Percentiles rank a stretch among this genome's conserved stretches.
These are phyloP conservation scores for Conchocele bisecta DNA, from an alignment of 2,888 invertebrate genomes.

Conservation along the genomic window DNA sequence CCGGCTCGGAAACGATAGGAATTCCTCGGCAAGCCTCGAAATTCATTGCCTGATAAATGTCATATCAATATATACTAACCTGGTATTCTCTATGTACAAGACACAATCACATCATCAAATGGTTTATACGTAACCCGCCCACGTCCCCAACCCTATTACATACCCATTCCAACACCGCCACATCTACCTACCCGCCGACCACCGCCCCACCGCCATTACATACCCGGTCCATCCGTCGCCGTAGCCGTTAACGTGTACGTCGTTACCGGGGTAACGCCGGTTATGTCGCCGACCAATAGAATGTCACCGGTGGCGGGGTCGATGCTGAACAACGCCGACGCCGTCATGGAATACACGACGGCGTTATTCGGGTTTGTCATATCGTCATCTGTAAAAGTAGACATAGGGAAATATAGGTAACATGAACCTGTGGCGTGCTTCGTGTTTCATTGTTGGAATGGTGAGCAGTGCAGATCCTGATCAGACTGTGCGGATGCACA, in stretches of 20 bases:
- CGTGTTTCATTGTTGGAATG: no score
- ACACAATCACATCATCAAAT: no score
- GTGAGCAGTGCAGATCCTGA: no score
- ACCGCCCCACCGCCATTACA: not conserved
- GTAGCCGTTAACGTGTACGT: conserved; percentile 35
- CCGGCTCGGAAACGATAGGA: no score
- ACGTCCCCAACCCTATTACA: conserved; percentile 5
- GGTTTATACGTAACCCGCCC: no score
- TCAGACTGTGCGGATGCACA: no score
- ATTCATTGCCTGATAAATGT: no score
- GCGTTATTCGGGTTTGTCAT: conserved; percentile 39
- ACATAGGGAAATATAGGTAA: no score
- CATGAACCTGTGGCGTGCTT: not conserved
- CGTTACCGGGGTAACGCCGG: conserved; percentile 35
- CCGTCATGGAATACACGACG: conserved; percentile 33
- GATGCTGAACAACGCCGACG: conserved; percentile 43
- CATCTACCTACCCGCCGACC: not conserved
- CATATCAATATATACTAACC: no score
- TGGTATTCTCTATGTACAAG: no score
- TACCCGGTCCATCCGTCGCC: conserved; percentile 44
- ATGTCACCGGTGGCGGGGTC: conserved; percentile 36
- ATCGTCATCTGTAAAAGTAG: conserved; percentile 44
- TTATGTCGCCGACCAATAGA: conserved; percentile 34
- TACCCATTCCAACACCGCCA: conserved; percentile 20
- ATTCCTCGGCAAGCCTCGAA: no score